These are phyloP conservation scores for Cheilosia soror DNA, from an alignment of 2,888 invertebrate genomes.

Conservation along the genomic window DNA sequence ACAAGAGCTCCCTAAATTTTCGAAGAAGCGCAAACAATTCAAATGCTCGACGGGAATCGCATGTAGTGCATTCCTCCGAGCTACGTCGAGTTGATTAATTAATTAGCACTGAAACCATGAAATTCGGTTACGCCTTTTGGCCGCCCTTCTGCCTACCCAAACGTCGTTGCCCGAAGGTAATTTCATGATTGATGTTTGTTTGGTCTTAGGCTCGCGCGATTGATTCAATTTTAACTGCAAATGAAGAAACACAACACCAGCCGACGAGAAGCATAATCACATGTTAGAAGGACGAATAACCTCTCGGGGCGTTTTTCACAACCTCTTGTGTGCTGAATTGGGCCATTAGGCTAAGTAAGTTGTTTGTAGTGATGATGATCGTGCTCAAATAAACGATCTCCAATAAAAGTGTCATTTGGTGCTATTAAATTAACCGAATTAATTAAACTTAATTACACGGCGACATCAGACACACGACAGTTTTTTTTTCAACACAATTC, in stretches of 20 bases:
- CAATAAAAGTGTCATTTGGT: slow-evolving; percentile 63
- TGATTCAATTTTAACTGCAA: slow-evolving; percentile 41
- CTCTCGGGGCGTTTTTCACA: slow-evolving; percentile 42
- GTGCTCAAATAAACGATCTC: slow-evolving; percentile 50
- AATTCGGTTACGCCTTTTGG: slow-evolving; percentile 56
- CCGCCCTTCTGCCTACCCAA: slow-evolving; percentile 48
- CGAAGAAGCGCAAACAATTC: slow-evolving; percentile 50
- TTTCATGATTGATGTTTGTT: slow-evolving; percentile 55
- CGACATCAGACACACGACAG: slow-evolving; percentile 63
- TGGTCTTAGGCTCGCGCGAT: slow-evolving; percentile 29
- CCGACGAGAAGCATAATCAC: slow-evolving; percentile 12
- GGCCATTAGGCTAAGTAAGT: slow-evolving; percentile 53
- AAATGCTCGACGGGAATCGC: slow-evolving; percentile 41
- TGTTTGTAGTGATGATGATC: slow-evolving; percentile 46
- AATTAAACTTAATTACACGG: slow-evolving; percentile 62
- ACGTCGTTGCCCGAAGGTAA: slow-evolving; percentile 10
- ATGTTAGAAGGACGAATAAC: slow-evolving; percentile 19
- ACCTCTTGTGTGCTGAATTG: slow-evolving; percentile 48
- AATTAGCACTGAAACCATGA: slow-evolving; percentile 60
- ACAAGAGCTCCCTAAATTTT: slow-evolving; percentile 29
- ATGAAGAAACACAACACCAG: slow-evolving; percentile 40
- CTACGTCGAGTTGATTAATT: slow-evolving; percentile 61
- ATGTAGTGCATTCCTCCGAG: slow-evolving; percentile 34
- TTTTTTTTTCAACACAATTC: slow-evolving; percentile 64
- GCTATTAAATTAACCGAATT: slow-evolving; percentile 63